These are phyloP conservation scores for Penaeus chinensis DNA, from an alignment of 1,140 invertebrate genomes.

Conservation along the genomic window DNA sequence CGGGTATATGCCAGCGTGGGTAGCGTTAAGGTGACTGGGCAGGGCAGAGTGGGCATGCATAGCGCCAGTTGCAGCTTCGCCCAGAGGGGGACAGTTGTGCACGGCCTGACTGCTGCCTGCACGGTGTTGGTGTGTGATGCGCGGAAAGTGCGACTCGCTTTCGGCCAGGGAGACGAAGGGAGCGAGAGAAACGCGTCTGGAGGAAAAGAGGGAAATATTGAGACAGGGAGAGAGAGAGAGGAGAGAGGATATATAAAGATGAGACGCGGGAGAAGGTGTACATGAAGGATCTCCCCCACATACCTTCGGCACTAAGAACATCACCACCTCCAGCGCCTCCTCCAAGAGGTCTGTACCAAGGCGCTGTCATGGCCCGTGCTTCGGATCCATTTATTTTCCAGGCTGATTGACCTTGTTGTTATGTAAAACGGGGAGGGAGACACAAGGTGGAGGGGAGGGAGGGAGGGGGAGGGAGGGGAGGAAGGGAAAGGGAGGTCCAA, in stretches of 20 bases:
- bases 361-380: neutral
- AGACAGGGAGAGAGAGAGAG: too few relatives aligned
- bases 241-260: too few relatives aligned
- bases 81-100: constrained; percentile 10
- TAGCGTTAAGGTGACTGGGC: constrained; percentile 55
- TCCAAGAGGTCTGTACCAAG: neutral
- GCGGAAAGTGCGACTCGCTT: neutral
- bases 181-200: too few relatives aligned
- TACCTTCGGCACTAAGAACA: neutral
- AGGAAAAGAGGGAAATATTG: too few relatives aligned
- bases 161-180: neutral
- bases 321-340: neutral
- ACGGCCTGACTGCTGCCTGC: neutral
- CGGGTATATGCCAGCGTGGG: constrained; percentile 35
- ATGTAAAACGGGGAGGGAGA: neutral
- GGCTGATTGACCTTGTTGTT: constrained; percentile 14
- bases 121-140: neutral
- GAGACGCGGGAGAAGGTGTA: too few relatives aligned
- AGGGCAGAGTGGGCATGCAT: constrained; percentile 54
- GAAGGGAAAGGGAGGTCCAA: too few relatives aligned
- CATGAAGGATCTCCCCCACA: too few relatives aligned
- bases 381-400: neutral
- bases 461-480: too few relatives aligned
- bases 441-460: neutral
- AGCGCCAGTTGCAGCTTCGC: constrained; percentile 50